A percentile compares a stretch with the other conserved stretches of the same genome.
Conservation (phyloP, 1,140 invertebrate genomes). For the Macrosteles quadrilineatus region DNA sequence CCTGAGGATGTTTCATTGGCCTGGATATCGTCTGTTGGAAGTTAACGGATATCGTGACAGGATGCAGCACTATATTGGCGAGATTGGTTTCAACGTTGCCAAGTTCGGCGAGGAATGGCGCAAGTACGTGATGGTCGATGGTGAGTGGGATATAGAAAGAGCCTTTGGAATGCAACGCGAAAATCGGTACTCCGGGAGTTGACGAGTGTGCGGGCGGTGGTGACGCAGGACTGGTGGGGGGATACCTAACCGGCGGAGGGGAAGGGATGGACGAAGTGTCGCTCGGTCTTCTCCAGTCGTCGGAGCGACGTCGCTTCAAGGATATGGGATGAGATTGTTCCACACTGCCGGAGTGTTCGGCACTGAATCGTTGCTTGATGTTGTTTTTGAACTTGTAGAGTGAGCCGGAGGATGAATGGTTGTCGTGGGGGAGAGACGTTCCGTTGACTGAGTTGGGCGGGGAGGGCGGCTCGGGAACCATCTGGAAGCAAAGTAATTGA, state of each 20-base stretch:
- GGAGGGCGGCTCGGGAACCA: constrained; percentile 12
- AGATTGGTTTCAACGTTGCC: constrained; percentile 54
- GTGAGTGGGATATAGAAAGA: constrained; percentile 90
- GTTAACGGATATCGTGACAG: constrained; percentile 88
- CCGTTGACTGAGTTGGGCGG: constrained; percentile 32
- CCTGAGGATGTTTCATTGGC: not conserved
- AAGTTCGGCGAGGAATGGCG: constrained; percentile 66
- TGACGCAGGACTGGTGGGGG: not conserved
- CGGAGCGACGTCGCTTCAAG: constrained; percentile 15
- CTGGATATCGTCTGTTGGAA: constrained; percentile 52
- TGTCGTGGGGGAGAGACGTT: constrained; percentile 53
- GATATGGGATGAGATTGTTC: constrained; percentile 5
- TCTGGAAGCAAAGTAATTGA: no score
- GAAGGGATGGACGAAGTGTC: not conserved
- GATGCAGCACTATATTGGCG: constrained; percentile 73
- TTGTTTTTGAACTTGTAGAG: constrained; percentile 93
- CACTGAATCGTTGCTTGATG: constrained; percentile 81
- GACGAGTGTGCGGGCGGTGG: not conserved
- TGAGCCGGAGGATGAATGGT: constrained; percentile 53
- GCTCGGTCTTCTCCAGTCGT: not conserved
- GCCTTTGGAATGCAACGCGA: constrained; percentile 79
- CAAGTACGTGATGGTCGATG: constrained; percentile 74
- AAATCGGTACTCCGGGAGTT: constrained; percentile 68
- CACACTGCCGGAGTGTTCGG: constrained; percentile 1
- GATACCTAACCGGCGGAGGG: not conserved